Evolutionary conservation across 2,888 invertebrate genomes (phyloP), one percentile per base, ranked within the genome.

Genomic region (Acleris sparsana): DNA sequence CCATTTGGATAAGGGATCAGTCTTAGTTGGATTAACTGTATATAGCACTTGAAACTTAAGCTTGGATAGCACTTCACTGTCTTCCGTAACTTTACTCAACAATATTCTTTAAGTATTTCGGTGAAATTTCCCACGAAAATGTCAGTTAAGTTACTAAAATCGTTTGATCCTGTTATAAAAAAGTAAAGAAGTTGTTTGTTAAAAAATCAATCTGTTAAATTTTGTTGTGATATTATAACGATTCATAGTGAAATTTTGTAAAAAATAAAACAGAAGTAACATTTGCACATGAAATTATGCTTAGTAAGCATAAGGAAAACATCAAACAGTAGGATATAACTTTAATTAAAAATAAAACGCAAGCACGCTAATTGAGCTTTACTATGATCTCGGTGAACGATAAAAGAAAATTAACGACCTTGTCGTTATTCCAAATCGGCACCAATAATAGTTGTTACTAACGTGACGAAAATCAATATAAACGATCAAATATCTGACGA

Each of bases 351-450:
- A 17, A 18, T 20, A 55, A 43, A 39, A 55, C 29, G 18, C 11
- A 53, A 29, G 3, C 0, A 17, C 39, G 20, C 13, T 43, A 20
- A 22, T 43, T 2, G 25, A 44, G 43, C 13, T 51, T 33, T 1
- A n/a, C 44, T 49, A 43, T 49, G 48, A 60, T 55, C 25, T 11
- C 17, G 29, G 44, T 1, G 20, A 18, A n/a, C 44, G 51, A 57
- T 66, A 76, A 74, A 76, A 72, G 56, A 48, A 72, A 76, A 76
- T 78, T 77, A 77, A 73, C 77, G 73, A 70, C 73, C 72, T 73
- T 75, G 73, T 75, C 73, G 73, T 77, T 73, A 80, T 72, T 73
- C 62, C 69, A 72, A 79, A 80, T 79, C 74, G 77, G 67, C 69
- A 70, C 72, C 73, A 73, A 77, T 80, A 76, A 78, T 75, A 60